Evolutionary conservation across 2,113 vertebrate genomes (phyloP).

Genomic region (Ctenodactylus gundi): DNA sequence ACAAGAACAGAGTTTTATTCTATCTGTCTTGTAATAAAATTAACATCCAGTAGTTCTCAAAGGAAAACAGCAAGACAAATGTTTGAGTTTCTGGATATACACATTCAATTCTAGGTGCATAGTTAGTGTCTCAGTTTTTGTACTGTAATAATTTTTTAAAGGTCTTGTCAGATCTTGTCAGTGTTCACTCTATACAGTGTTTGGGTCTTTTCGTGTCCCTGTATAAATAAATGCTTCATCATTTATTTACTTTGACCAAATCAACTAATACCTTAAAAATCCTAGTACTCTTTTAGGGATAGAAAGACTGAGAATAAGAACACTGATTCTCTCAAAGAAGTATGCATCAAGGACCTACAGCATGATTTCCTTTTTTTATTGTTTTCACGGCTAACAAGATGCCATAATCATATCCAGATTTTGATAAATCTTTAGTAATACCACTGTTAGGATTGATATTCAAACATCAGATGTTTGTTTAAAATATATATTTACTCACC

Average conservation of each 20-base stretch:
- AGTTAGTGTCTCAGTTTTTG: not conserved
- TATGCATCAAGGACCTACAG: not conserved
- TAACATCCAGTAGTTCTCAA: not conserved
- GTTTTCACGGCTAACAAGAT: not conserved
- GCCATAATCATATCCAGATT: not conserved
- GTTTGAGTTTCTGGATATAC: not conserved
- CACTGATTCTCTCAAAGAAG: not conserved
- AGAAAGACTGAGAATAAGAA: not conserved
- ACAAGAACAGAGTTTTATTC: not conserved
- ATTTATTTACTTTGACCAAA: not conserved
- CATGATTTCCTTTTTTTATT: not conserved
- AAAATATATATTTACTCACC: not conserved
- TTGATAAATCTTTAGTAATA: not conserved
- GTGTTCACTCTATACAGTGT: not conserved
- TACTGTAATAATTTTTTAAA: not conserved
- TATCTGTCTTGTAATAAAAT: not conserved
- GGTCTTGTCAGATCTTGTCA: not conserved
- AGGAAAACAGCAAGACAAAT: not conserved
- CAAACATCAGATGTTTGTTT: constrained; percentile 31
- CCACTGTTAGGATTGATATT: not conserved
- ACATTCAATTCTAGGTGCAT: not conserved
- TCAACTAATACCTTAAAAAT: not conserved
- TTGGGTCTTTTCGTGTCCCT: not conserved
- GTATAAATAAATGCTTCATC: not conserved
- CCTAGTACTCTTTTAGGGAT: not conserved